Base-by-base conservation (phyloP, 1,140 invertebrate species). In the Heliconius melpomene region DNA sequence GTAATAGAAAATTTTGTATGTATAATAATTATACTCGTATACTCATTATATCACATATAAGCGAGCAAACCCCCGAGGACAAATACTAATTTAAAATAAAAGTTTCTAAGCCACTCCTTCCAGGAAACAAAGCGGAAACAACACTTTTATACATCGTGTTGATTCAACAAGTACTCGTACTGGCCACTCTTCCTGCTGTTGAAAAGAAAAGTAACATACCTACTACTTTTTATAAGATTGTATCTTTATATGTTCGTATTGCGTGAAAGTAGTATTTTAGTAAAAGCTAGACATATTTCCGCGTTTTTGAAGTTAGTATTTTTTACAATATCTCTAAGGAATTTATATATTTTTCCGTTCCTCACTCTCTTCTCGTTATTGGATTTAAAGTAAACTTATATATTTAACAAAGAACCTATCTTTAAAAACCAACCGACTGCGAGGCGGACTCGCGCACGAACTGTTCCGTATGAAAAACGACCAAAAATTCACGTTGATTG, bases 91-190 rank as follows among this genome's bases (percentile, higher is more conserved):
- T 66, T 13, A 66, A 66, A 29, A 66, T 66, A 66, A 26, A 66
- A 73, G 36, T 73, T 78, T 77, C 75, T 7, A 70, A 77, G 46
- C 38, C 36, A 8, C 75, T 70, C 75, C 54, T 77, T 46, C 75
- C 75, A 70, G 75, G 75, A 77, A 70, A 71, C 46, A 3, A 26
- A 20, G 50, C 20, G 29, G 75, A 36, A 77, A 77, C 13, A 40
- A 60, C 54, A 71, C 40, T 71, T 70, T 75, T n/a, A 40, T 38
- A 40, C 29, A 57, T 57, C 74, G 23, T 66, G 23, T 70, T 46
- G 60, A 23, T 76, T 36, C 7, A 36, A 18, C 11, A 36, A 40
- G 8, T 60, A 0, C 0, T 57, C 3, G 50, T 18, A 66, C 8
- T 9, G 60, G 60, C 9, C 60, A 66, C 60, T 66, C 57, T 60